Percentiles rank a stretch among this genome's conserved stretches.
phyloP scores from a whole-genome alignment of 2,888 invertebrate species.

The Ceraclea dissimilis region DNA sequence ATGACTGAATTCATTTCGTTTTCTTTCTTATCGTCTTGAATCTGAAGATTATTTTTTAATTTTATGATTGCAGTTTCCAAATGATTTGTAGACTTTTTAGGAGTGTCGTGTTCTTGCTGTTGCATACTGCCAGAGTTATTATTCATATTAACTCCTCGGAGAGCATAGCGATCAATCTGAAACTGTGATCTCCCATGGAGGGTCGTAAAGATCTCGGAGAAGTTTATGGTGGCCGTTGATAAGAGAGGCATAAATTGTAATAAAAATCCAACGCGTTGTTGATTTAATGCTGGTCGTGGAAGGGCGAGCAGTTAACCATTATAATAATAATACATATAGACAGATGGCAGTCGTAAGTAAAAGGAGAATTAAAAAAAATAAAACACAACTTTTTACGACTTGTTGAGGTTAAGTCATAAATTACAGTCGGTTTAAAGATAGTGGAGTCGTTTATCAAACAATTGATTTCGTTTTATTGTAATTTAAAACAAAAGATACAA shows the following conservation, averaged over 20 bases:
- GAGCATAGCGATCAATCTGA: background rate
- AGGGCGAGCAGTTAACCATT: constrained; percentile 10
- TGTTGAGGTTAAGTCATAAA: constrained; percentile 11
- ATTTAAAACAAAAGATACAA: background rate
- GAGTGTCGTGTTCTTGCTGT: constrained; percentile 16
- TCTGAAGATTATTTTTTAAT: constrained; percentile 47
- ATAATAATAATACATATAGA: background rate
- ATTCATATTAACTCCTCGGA: constrained; percentile 6
- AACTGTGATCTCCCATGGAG: constrained; percentile 30
- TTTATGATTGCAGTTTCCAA: constrained; percentile 49
- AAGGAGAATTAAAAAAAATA: background rate
- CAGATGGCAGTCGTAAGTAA: constrained; percentile 1
- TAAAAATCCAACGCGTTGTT: constrained; percentile 13
- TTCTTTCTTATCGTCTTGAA: constrained; percentile 41
- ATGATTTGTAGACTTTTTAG: constrained; percentile 37
- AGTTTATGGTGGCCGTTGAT: constrained; percentile 16
- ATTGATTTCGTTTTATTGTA: constrained; percentile 2
- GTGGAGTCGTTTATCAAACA: constrained; percentile 1
- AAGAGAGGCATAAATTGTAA: constrained; percentile 19
- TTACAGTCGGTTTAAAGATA: background rate
- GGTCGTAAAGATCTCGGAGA: constrained; percentile 14
- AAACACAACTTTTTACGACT: constrained; percentile 7
- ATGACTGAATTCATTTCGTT: constrained; percentile 25
- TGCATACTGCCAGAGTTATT: constrained; percentile 6
- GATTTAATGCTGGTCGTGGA: constrained; percentile 13